Base-by-base conservation (phyloP, 1,140 invertebrate genomes). In the Centruroides vittatus region DNA sequence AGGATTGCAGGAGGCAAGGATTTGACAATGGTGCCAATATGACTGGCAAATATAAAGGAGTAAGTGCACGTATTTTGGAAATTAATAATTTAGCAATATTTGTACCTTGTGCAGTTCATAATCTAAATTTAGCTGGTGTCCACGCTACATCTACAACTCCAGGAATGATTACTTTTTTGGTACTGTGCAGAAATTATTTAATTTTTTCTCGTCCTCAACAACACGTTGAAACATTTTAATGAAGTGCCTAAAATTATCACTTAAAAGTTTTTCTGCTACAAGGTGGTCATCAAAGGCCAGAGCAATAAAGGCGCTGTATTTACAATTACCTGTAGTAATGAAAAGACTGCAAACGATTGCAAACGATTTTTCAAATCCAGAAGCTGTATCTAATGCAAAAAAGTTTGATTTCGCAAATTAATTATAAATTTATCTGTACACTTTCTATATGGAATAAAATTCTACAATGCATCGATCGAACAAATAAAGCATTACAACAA, bases 1-100 rank as follows among this genome's bases (percentile, higher is more conserved):
- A 41, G 46, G 55, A 56, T 56, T 56, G 58, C 48, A 51, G 64
- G 46, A 50, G 62, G 23, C 64, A 66, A 55, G 35, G 11, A 50
- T 66, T 64, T 56, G 35, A 47, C 35, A 56, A 56, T 12, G 11
- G 12, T 56, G 35, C 46, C 55, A 53, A 53, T 53, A 56, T 47
- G 55, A 4, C 35, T 56, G 46, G 55, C 12, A 56, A 56, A 56
- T 56, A 50, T 56, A 56, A 56, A 5, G 12, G 55, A 56, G 5
- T 56, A 56, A 56, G 55, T 56, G 35, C 35, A 47, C 46, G 11
- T 56, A 56, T 56, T 56, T 56, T 56, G 35, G 55, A 56, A 56
- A 56, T 63, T 47, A 59, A 60, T 53, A 11, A n/a, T 62, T 51
- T 51, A 23, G 47, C 54, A 55, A 11, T 35, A 46, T 57, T 61